Evolutionary conservation across 2,797 vertebrate genomes (phyloP).

Genomic region (Falco concolor): DNA sequence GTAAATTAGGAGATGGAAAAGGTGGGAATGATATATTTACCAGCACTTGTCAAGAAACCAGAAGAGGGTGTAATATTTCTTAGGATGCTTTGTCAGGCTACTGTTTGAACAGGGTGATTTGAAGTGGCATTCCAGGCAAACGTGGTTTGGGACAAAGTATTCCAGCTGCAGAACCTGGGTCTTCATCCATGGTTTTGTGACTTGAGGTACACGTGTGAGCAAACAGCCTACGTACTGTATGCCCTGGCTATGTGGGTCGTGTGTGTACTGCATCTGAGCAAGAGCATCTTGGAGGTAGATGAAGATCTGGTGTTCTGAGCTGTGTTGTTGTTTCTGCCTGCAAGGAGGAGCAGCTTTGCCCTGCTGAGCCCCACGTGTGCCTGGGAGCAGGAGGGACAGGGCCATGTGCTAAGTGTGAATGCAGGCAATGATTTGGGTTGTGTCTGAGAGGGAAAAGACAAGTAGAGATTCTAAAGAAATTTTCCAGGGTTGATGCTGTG

Average conservation of each 20-base stretch:
- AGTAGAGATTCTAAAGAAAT: not conserved
- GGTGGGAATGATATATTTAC: slow-evolving; percentile 28
- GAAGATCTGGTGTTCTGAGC: not conserved
- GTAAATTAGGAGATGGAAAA: slow-evolving; percentile 49
- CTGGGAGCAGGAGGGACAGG: not conserved
- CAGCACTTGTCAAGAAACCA: not conserved
- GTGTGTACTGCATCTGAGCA: not conserved
- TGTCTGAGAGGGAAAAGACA: not conserved
- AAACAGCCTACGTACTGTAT: not conserved
- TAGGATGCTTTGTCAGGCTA: not conserved
- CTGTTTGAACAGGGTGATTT: not conserved
- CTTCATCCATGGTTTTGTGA: not conserved
- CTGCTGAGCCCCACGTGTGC: accelerated
- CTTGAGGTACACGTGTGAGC: not conserved
- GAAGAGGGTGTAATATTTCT: slow-evolving; percentile 19
- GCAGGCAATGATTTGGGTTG: not conserved
- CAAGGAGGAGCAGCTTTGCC: not conserved
- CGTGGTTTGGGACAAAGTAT: not conserved
- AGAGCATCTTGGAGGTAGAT: not conserved
- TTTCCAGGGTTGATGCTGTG: not conserved
- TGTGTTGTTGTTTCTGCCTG: accelerated
- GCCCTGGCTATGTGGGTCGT: accelerated
- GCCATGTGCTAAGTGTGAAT: accelerated
- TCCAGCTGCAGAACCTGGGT: not conserved
- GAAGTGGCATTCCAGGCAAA: not conserved